Conservation (phyloP, 2,888 invertebrate genomes). For the Pachliopta kotzebuea region DNA sequence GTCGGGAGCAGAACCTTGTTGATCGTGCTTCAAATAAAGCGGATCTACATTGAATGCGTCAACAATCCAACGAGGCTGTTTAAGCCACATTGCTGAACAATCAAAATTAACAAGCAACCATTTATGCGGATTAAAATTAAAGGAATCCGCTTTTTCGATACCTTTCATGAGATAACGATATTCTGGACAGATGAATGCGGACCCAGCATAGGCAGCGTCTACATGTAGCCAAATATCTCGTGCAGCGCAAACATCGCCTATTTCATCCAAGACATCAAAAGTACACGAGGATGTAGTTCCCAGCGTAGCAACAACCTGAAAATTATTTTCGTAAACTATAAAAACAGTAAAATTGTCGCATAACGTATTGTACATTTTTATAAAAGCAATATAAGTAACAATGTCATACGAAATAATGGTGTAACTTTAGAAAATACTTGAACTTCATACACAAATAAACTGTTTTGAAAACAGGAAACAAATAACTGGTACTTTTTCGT, state of each 20-base stretch:
- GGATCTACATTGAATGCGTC: conserved; percentile 99
- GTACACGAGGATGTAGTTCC: conserved; percentile 98
- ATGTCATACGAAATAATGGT: no score
- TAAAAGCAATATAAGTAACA: no score
- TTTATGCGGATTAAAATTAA: conserved; percentile 99
- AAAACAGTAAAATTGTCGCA: not conserved
- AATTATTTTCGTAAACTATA: conserved; percentile 19
- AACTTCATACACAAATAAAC: no score
- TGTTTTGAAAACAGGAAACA: no score
- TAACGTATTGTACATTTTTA: not conserved
- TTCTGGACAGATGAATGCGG: conserved; percentile 98
- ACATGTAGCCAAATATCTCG: conserved; percentile 95
- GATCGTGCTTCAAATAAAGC: conserved; percentile 96
- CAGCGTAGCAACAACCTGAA: conserved; percentile 90
- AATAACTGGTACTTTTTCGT: no score
- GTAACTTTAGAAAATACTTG: no score
- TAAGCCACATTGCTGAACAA: conserved; percentile 98
- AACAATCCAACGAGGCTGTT: conserved; percentile 92
- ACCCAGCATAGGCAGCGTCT: conserved; percentile 98
- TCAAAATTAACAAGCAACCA: conserved; percentile 99
- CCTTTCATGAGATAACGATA: conserved; percentile 94
- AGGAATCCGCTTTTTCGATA: conserved; percentile 94
- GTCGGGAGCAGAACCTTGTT: conserved; percentile 94
- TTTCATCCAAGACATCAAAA: conserved; percentile 93
- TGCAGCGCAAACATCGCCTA: conserved; percentile 93